Base-by-base conservation (phyloP, 2,113 vertebrate species). In the Gulo gulo region DNA sequence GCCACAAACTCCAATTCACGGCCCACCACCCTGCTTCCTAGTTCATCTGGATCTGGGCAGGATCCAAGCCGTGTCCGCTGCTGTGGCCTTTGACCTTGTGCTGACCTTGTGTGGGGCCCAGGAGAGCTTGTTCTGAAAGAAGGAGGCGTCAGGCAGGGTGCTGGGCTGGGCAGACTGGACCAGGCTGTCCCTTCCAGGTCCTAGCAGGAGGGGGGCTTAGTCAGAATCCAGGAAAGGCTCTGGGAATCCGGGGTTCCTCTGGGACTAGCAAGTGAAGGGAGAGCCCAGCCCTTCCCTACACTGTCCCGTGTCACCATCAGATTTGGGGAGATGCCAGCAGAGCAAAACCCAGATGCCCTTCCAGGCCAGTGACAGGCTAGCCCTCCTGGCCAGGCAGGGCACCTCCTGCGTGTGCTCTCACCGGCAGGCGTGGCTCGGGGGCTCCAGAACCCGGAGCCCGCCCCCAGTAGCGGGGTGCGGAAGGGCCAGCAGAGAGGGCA, bases 331-430 rank as follows among this genome's bases (percentile, higher is more conserved):
- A 55, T 0, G 2, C 31, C 16, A 34, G 39, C 29, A 57, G 83
- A 57, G 47, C 50, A 2, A n/a, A 42, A n/a, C 50, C 47, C 16
- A 6, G n/a, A 57, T 2, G 0, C 29, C 23, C 1, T 2, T 6
- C 76, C 26, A 16, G 50, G 31, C 31, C 14, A 42, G 14, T n/a
- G n/a, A 36, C 15, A 2, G 36, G 63, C 34, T 14, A 69, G 63
- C 45, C 45, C 45, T 15, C 1, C 21, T 10, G 63, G 71, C 34
- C 12, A 36, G 9, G 59, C 18, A 55, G 29, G 59, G 29, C 4
- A 36, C 65, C 23, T 91, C 61, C 47, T 23, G 34, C 7, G 29
- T 26, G 20, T 8, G 42, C 7, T 26, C 47, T 31, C 26, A 16
- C 15, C 7, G 20, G 15, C 45, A 47, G 50, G 3, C 6, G n/a